Evolutionary conservation across 2,113 vertebrate species (phyloP).

Genomic region (Puma concolor): DNA sequence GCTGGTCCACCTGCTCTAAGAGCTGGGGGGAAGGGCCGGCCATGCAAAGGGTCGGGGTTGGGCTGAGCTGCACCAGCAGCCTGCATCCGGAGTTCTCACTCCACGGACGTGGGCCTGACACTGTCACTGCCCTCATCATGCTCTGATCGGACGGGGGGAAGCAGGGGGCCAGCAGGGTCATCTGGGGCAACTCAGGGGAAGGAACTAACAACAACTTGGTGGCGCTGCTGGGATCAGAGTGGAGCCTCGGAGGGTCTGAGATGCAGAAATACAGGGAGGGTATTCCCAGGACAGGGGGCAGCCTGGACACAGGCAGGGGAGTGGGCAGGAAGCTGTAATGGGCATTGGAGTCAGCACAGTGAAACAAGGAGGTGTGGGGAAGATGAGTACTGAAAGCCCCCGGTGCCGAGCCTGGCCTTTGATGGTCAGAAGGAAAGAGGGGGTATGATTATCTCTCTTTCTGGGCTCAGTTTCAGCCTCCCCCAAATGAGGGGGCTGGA

Average conservation of each 20-base stretch:
- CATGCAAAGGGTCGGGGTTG: neutral
- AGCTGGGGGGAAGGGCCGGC: neutral
- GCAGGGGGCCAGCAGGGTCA: neutral
- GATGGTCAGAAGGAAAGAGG: neutral
- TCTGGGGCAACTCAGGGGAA: neutral
- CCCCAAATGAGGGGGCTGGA: neutral
- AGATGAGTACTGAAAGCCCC: neutral
- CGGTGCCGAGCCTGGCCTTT: accelerated
- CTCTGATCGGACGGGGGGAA: neutral
- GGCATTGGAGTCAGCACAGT: neutral
- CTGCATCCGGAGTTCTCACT: neutral
- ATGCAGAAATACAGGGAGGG: neutral
- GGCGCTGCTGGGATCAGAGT: neutral
- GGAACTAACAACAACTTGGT: neutral
- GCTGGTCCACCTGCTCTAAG: neutral
- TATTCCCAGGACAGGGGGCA: neutral
- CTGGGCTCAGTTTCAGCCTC: neutral
- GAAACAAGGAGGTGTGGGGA: accelerated
- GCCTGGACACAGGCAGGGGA: neutral
- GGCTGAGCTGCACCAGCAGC: neutral
- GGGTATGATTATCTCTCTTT: neutral
- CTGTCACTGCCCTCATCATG: neutral
- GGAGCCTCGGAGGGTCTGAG: neutral
- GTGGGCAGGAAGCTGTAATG: neutral
- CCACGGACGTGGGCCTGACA: neutral